Base-by-base conservation (phyloP, 2,113 vertebrate species). In the Coptodon bakossiorum region DNA sequence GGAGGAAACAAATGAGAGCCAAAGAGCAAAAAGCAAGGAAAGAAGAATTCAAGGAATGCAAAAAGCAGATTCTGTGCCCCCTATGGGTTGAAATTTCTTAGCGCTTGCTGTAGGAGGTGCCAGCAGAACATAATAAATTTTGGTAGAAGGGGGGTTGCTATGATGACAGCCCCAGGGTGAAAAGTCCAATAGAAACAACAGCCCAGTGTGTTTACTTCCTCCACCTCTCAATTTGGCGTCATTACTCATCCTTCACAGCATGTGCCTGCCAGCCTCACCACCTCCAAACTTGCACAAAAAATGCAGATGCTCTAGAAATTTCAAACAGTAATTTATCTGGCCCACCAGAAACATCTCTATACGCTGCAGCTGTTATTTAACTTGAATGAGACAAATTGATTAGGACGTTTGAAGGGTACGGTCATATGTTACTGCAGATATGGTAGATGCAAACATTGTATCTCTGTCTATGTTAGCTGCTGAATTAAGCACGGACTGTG, bases 111-210 rank as follows among this genome's bases (percentile, higher is more conserved):
- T 76, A 71, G 88, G 87, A 81, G 57, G 84, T 88, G 78, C 71
- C 61, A 19, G 61, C 59, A 71, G 59, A 80, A 22, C 80, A 56
- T 89, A 56, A 94, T 92, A 89, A 9, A 95, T 94, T 86, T 93
- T 54, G 80, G 71, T 38, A 27, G 88, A 89, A 83, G 57, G 34
- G 53, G 45, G 54, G 57, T 71, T 85, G 86, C 84, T 68, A 63
- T 92, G 83, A 87, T 31, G 78, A 90, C 80, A 84, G 86, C 91
- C 90, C 80, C 80, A 9, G 90, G 90, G 90, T 40, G 80, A 93
- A 92, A 86, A 79, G 85, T 94, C 91, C 88, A 80, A 90, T 89
- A 87, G 88, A 90, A 95, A 94, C 90, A 92, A 93, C 91, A 94
- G 81, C 86, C 79, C 56, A 53, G 61, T 88, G 85, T 91, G 88